Conservation (phyloP, 2,113 vertebrate genomes). For the Oreotrochilus melanogaster region DNA sequence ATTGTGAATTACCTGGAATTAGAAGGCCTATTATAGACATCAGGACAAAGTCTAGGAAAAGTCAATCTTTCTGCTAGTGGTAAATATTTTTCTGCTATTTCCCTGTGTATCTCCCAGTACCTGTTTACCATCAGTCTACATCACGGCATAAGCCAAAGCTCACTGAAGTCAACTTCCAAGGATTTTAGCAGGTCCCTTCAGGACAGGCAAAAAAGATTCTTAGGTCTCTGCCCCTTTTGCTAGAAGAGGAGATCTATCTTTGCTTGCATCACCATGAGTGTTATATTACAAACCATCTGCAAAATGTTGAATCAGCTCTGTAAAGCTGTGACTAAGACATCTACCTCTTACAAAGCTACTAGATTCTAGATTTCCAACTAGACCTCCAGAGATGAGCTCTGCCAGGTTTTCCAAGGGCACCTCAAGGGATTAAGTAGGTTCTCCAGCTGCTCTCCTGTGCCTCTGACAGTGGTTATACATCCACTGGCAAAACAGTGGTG, state of each 20-base stretch:
- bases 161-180: background rate
- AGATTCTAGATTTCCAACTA: constrained; percentile 2
- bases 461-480: background rate
- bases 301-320: constrained; percentile 43
- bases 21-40: background rate
- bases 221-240: background rate
- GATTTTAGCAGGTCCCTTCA: background rate
- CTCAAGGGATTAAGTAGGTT: background rate
- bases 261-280: background rate
- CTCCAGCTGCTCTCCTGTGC: background rate
- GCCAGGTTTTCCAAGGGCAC: background rate
- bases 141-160: background rate
- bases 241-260: background rate
- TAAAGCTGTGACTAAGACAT: constrained; percentile 65
- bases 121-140: background rate
- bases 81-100: background rate
- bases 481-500: background rate
- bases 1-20: background rate
- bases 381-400: background rate
- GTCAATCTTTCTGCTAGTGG: background rate
- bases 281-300: background rate
- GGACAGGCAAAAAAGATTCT: background rate
- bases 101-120: background rate
- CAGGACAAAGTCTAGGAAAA: background rate
- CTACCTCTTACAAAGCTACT: constrained; percentile 73